Base-by-base conservation (phyloP, 2,797 vertebrate genomes). In the Hemibagrus guttatus region DNA sequence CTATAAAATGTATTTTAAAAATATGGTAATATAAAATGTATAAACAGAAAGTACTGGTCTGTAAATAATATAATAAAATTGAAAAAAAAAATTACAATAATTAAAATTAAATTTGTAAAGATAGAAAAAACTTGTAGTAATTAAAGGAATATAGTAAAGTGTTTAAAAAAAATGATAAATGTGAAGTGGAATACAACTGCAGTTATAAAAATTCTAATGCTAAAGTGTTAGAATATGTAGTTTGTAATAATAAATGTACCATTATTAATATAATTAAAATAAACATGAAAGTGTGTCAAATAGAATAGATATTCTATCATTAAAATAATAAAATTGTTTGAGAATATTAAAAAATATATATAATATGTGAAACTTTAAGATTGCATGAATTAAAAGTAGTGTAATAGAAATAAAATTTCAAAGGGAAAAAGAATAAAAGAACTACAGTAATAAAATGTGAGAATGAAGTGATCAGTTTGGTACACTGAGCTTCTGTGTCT, bases 401-500 rank as follows among this genome's bases (percentile, higher is more conserved):
- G 42, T 11, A 71, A 64, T 64, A 12, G 4, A 13, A 14, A 66
- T 14, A 64, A 12, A 8, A 39, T 19, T 46, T 3, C 42, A 14
- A 46, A 39, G 21, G 13, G 64, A 68, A 13, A 69, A 42, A 19
- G 35, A 12, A 17, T 69, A 1, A 39, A 12, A 46, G 8, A 46
- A 21, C 8, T 23, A 4, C 1, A 42, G 35, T 39, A 39, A 39
- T 39, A 71, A 71, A 46, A 26, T 21, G 2, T 49, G 11, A 42
- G 35, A 42, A 42, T 71, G 17, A 54, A 52, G 42, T 26, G 39
- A 46, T 4, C 39, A 19, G 11, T 49, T n/a, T 6, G 42, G 12
- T n/a, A 2, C 12, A 0, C 86, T 87, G 49, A 59, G 84, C 63
- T 46, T 85, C 89, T 88, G 91, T 26, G 12, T 75, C 4, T 14